Percentiles rank a stretch among this genome's conserved stretches.
phyloP scores from a whole-genome alignment of 2,888 invertebrate species.

The Thysanoteuthis rhombus region DNA sequence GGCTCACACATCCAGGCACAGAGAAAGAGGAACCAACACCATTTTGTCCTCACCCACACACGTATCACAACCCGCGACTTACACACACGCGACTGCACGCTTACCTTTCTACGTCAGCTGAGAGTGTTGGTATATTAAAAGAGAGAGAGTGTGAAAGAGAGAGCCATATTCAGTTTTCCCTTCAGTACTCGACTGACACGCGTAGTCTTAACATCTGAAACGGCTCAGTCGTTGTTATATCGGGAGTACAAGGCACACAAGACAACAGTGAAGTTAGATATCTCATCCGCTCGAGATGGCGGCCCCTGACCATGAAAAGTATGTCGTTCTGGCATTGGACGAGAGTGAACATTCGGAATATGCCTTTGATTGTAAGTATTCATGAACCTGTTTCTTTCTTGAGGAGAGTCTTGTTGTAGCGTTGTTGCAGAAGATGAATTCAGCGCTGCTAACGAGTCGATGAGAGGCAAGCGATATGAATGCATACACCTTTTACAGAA shows the following conservation, averaged over 20 bases:
- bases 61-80: too few relatives aligned
- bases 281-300: neutral
- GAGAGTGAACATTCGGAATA: conserved; percentile 32
- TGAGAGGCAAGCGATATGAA: neutral
- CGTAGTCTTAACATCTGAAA: neutral
- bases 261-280: neutral
- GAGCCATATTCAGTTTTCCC: neutral
- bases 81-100: too few relatives aligned
- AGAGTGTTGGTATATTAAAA: too few relatives aligned
- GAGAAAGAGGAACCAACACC: too few relatives aligned
- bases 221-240: neutral
- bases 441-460: neutral
- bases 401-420: neutral
- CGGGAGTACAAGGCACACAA: neutral
- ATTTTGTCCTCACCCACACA: too few relatives aligned
- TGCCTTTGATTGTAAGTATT: conserved; percentile 29
- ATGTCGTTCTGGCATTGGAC: conserved; percentile 24
- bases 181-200: neutral
- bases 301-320: conserved; percentile 12
- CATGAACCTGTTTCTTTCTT: neutral
- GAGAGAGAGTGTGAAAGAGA: neutral
- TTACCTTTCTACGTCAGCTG: too few relatives aligned
- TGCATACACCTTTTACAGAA: too few relatives aligned
- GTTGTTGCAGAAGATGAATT: neutral
- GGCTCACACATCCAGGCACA: too few relatives aligned